Evolutionary conservation across 1,140 invertebrate genomes (phyloP), one percentile per base, ranked within the genome.

Genomic region (Musca domestica): DNA sequence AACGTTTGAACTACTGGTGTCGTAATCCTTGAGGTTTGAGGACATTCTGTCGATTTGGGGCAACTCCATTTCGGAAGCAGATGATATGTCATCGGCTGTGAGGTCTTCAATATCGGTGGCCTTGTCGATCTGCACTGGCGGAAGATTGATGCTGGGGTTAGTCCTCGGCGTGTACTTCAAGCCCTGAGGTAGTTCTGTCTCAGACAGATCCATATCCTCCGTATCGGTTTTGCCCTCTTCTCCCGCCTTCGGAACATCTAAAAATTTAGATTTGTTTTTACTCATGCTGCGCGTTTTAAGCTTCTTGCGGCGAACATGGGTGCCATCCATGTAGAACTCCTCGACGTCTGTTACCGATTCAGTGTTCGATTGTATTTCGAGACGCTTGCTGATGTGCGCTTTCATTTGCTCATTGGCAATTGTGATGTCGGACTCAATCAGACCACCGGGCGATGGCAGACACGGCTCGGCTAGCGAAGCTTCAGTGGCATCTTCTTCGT

Each of bases 151-250:
- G 14, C n/a, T 61, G 23, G 34, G 54, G 19, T 52, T 61, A 0
- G 15, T 2, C 25, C 17, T 27, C 10, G 19, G 12, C 22, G 68
- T 71, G 64, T 69, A 70, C 34, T 77, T 77, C 0, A 80, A 67
- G 47, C 75, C 72, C 4, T 58, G 54, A 2, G 75, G 74, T 6
- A 77, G 56, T 12, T 79, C 81, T 68, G 70, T 74, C 68, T 86
- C 85, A 71, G 82, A 85, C 1, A 86, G 67, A 27, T 83, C 81
- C 66, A 87, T 72, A 70, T 87, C 85, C 73, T 87, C 86, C 22
- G 82, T 77, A 77, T 87, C 86, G 19, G 86, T 87, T 5, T 71
- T 51, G 2, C 73, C 77, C 0, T 73, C 76, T 3, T 52, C 19
- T 30, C 14, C 19, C 15, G 54, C 19, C 54, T 2, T 41, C n/a